Evolutionary conservation across 2,888 invertebrate genomes (phyloP).

Genomic region (Molorchus minor): DNA sequence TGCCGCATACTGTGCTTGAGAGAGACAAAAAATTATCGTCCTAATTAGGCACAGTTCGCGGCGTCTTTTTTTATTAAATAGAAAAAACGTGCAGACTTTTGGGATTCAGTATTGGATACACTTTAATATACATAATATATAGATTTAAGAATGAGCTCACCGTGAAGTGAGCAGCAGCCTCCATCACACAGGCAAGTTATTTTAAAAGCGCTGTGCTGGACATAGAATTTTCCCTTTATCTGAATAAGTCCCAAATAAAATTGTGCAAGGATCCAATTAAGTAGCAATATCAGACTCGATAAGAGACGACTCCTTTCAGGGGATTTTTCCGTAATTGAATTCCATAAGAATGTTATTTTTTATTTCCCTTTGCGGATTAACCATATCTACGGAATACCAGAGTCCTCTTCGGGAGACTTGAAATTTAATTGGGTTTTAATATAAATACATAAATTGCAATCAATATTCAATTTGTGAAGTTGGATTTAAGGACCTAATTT

Average conservation of each 20-base stretch:
- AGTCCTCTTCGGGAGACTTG: conserved; percentile 38
- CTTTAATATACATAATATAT: too few relatives aligned
- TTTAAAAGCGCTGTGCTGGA: conserved; percentile 53
- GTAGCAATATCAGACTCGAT: conserved; percentile 54
- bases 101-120: not conserved
- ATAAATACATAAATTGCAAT: conserved; percentile 40
- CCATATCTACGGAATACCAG: conserved; percentile 41
- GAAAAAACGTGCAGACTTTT: too few relatives aligned
- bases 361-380: conserved; percentile 34
- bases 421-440: conserved; percentile 42
- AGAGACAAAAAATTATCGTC: too few relatives aligned
- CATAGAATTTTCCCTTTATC: conserved; percentile 50
- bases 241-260: conserved; percentile 53
- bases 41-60: too few relatives aligned
- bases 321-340: conserved; percentile 57
- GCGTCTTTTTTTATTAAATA: too few relatives aligned
- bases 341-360: conserved; percentile 52
- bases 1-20: too few relatives aligned
- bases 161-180: conserved; percentile 20
- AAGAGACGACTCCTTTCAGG: conserved; percentile 45
- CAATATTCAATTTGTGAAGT: conserved; percentile 35
- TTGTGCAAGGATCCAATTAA: conserved; percentile 56
- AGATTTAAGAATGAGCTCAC: conserved; percentile 21
- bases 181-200: conserved; percentile 36
- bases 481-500: conserved; percentile 8